These are phyloP conservation scores for Apamea crenata DNA, from an alignment of 2,888 invertebrate species.

Conservation along the genomic window DNA sequence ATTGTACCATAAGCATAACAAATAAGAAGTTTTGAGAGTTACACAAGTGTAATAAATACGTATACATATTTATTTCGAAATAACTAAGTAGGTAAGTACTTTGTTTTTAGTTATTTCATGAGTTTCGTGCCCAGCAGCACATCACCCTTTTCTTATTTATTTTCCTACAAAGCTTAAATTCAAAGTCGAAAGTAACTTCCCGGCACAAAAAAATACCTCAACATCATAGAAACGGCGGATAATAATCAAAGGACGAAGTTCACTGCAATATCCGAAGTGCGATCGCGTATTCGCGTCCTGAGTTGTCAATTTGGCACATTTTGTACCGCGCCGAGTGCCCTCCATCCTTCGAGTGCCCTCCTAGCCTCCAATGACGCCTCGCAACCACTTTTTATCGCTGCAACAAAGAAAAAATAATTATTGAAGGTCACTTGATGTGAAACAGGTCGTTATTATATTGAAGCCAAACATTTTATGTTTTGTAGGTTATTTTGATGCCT, in stretches of 20 bases:
- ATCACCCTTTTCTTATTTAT: not conserved
- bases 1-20: not conserved
- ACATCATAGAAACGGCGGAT: conserved; percentile 35
- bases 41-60: not conserved
- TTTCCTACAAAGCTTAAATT: not conserved
- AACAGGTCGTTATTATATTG: conserved; percentile 73
- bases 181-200: not conserved
- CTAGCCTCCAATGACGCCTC: conserved; percentile 76
- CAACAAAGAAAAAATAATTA: conserved; percentile 77
- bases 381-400: conserved; percentile 80
- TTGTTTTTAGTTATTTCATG: not conserved
- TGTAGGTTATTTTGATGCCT: conserved; percentile 21
- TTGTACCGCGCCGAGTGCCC: conserved; percentile 80
- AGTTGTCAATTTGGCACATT: conserved; percentile 87
- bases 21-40: not conserved
- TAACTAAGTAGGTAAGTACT: not conserved
- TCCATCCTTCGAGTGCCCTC: conserved; percentile 73
- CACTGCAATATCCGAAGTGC: conserved; percentile 78
- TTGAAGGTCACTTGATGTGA: conserved; percentile 75
- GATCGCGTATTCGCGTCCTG: conserved; percentile 73
- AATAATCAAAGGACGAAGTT: conserved; percentile 62
- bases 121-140: not conserved
- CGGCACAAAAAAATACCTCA: conserved; percentile 22
- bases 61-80: not conserved
- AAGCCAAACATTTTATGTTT: conserved; percentile 32